Evolutionary conservation across 2,888 invertebrate species (phyloP).

Genomic region (Philaethria dido): DNA sequence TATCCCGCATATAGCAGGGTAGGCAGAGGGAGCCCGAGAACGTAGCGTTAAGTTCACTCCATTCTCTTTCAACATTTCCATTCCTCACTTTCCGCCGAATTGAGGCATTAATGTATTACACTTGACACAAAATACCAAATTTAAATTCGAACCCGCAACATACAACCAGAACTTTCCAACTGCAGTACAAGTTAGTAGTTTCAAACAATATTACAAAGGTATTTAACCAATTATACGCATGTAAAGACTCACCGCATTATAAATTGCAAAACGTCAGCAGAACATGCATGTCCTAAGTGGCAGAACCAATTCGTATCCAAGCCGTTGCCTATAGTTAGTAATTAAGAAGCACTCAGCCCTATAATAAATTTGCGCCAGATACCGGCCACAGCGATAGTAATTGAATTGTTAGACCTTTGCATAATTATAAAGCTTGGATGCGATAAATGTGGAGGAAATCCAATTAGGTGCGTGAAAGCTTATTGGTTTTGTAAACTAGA

Average conservation of each 20-base stretch:
- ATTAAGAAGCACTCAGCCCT: conserved; percentile 52
- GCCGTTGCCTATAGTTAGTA: conserved; percentile 49
- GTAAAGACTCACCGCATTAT: background rate
- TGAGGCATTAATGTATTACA: too few species aligned
- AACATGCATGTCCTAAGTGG: conserved; percentile 31
- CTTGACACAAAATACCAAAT: too few species aligned
- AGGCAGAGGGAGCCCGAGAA: too few species aligned
- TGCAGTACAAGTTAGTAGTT: background rate
- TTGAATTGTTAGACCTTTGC: conserved; percentile 43
- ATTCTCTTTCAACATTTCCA: too few species aligned
- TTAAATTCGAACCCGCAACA: too few species aligned
- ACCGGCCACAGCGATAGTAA: conserved; percentile 43
- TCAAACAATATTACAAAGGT: background rate
- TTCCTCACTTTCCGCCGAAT: too few species aligned
- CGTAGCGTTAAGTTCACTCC: too few species aligned
- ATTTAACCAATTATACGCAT: background rate
- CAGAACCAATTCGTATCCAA: conserved; percentile 34
- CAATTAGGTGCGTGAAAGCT: conserved; percentile 26
- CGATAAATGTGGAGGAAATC: conserved; percentile 19
- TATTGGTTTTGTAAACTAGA: conserved; percentile 2
- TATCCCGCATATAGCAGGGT: too few species aligned
- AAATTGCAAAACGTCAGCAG: conserved; percentile 8
- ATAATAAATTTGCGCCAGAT: conserved; percentile 52
- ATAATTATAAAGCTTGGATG: conserved; percentile 30
- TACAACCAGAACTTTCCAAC: too few species aligned